A percentile compares a stretch with the other conserved stretches of the same genome.
These are phyloP conservation scores for Armadillidium nasatum DNA, from an alignment of 1,140 invertebrate species.

Conservation along the genomic window DNA sequence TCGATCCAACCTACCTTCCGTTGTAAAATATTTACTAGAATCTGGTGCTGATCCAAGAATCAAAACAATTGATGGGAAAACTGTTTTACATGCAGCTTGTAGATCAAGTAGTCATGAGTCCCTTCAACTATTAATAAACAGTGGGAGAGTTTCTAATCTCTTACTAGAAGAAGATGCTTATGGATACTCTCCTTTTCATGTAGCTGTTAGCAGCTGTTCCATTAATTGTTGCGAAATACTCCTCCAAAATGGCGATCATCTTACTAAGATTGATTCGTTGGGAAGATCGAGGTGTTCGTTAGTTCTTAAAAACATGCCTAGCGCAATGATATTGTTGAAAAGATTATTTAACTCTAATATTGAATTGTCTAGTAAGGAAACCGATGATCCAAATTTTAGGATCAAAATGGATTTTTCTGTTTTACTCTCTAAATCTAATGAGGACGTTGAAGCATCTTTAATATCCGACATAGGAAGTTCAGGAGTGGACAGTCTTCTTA, in stretches of 20 bases:
- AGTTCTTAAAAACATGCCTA: conserved; percentile 35
- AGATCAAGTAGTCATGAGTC: conserved; percentile 22
- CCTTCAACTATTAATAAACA: conserved; percentile 29
- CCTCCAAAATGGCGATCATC: conserved; percentile 37
- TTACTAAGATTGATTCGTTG: conserved; percentile 31
- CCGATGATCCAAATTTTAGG: conserved; percentile 34
- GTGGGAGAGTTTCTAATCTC: not conserved
- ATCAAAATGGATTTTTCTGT: conserved; percentile 38
- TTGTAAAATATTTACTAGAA: conserved; percentile 28
- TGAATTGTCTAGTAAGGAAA: conserved; percentile 25
- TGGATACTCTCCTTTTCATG: conserved; percentile 35
- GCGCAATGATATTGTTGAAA: conserved; percentile 30
- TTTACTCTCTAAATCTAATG: conserved; percentile 20
- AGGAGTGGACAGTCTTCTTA: conserved; percentile 55
- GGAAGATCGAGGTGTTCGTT: conserved; percentile 33
- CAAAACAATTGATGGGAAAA: conserved; percentile 22
- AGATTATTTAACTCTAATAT: conserved; percentile 35
- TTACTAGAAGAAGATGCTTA: conserved; percentile 23
- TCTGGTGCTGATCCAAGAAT: conserved; percentile 28
- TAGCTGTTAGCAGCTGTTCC: conserved; percentile 35
- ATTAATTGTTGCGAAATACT: conserved; percentile 39
- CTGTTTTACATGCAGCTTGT: conserved; percentile 37
- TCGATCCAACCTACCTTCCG: conserved; percentile 12
- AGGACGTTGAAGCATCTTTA: conserved; percentile 33
- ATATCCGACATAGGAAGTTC: conserved; percentile 35